Percentiles rank a stretch among this genome's conserved stretches.
These are phyloP conservation scores for Leuctra nigra DNA, from an alignment of 2,888 invertebrate genomes.

Conservation along the genomic window DNA sequence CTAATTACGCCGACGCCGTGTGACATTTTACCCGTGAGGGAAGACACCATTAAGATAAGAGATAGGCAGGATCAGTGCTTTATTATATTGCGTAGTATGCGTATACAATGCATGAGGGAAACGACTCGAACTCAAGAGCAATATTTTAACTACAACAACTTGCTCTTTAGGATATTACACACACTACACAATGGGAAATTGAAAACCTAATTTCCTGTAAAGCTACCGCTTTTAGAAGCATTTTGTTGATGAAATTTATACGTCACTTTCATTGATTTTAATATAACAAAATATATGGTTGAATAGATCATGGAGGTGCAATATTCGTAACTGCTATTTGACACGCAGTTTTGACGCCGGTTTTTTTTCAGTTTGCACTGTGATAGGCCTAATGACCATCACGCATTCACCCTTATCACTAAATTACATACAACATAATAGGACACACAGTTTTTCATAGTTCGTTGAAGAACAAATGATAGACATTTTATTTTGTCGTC, in stretches of 20 bases:
- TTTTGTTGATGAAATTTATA: constrained; percentile 9
- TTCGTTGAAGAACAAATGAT: constrained; percentile 7
- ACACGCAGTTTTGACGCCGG: background rate
- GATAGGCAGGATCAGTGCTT: constrained; percentile 10
- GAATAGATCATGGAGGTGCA: background rate
- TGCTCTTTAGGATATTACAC: constrained; percentile 7
- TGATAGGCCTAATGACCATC: background rate
- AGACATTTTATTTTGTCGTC: constrained; percentile 1
- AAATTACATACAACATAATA: constrained; percentile 8
- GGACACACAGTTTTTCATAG: background rate
- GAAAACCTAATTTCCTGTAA: constrained; percentile 14
- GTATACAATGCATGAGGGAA: too few relatives aligned
- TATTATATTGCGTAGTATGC: constrained; percentile 2
- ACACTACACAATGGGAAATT: too few relatives aligned
- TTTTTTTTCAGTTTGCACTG: background rate
- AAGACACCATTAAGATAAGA: constrained; percentile 14
- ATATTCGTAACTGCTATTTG: background rate
- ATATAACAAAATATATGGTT: background rate
- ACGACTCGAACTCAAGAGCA: constrained; percentile 4
- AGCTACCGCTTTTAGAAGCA: background rate
- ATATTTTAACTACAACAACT: constrained; percentile 4
- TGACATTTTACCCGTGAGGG: too few relatives aligned
- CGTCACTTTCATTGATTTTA: constrained; percentile 7
- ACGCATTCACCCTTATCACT: background rate
- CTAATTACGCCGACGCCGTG: too few relatives aligned